Evolutionary conservation across 2,888 invertebrate species (phyloP), one percentile per base, ranked within the genome.

Genomic region (Cheilosia vulpina): DNA sequence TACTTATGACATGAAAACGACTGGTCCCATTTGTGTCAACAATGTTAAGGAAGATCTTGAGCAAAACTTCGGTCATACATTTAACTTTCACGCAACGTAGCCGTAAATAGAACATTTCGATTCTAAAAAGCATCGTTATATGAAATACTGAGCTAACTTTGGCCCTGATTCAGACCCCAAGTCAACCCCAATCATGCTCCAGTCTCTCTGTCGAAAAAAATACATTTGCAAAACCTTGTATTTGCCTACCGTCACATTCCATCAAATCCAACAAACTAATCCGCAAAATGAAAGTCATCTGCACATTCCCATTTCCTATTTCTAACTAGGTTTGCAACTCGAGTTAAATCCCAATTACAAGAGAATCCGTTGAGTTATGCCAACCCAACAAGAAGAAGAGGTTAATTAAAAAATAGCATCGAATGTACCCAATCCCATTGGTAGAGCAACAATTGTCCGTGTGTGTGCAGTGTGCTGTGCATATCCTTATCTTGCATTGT

Each of bases 361-460:
- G 31, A 53, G 63, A 52, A 38, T 47, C 31, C 57, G 53, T 45
- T 66, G n/a, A 53, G 50, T 72, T 58, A 72, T 58, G 17, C 15
- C 15, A 13, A 27, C 27, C 15, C 66, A 55, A 24, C 43, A 47
- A 62, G 31, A 21, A 47, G 57, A 45, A 47, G 63, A 52, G 81
- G 69, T 75, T 81, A 81, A 81, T 81, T 81, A 75, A 81, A 81
- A 81, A 69, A 58, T 75, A 63, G 58, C 69, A 75, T 52, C 63
- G 17, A 57, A 27, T 27, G n/a, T 65, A 38, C 21, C 38, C 9
- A 60, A 60, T n/a, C 15, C 15, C 47, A 21, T 38, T 38, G 38
- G 38, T 55, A 5, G 6, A n/a, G 7, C 17, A 45, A 6, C 55
- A 80, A 45, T 75, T 50, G 15, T 1, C 13, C 45, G 24, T 15